Conservation (phyloP, 2,888 invertebrate species). For the Celastrina argiolus region DNA sequence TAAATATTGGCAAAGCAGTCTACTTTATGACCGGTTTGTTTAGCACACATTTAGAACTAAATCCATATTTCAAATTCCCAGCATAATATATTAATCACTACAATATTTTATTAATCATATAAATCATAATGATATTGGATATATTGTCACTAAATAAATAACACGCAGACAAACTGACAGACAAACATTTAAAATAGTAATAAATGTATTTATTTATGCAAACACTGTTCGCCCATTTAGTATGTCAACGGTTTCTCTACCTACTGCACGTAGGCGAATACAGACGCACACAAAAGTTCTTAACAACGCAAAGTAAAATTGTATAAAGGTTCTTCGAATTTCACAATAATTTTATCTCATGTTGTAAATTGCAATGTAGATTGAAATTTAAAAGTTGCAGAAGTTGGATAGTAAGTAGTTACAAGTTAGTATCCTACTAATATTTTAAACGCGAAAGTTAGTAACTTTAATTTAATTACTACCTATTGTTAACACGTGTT, state of each 20-base stretch:
- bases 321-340: neutral
- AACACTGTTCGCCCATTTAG: conserved; percentile 58
- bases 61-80: no score
- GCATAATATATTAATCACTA: neutral
- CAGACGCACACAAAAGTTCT: conserved; percentile 37
- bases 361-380: no score
- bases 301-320: neutral
- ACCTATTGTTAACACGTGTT: no score
- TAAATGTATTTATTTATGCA: conserved; percentile 47
- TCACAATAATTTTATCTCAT: neutral
- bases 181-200: conserved; percentile 40
- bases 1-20: no score
- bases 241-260: conserved; percentile 61
- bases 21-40: no score
- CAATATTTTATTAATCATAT: no score
- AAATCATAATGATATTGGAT: neutral
- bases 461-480: no score
- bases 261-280: conserved; percentile 50
- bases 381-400: no score
- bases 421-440: no score
- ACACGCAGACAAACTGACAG: conserved; percentile 30
- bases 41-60: no score
- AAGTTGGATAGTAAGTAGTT: no score
- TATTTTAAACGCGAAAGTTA: no score
- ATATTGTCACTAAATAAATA: neutral